These are phyloP conservation scores for Polypterus bichir DNA, from an alignment of 2,113 vertebrate species.

Conservation along the genomic window DNA sequence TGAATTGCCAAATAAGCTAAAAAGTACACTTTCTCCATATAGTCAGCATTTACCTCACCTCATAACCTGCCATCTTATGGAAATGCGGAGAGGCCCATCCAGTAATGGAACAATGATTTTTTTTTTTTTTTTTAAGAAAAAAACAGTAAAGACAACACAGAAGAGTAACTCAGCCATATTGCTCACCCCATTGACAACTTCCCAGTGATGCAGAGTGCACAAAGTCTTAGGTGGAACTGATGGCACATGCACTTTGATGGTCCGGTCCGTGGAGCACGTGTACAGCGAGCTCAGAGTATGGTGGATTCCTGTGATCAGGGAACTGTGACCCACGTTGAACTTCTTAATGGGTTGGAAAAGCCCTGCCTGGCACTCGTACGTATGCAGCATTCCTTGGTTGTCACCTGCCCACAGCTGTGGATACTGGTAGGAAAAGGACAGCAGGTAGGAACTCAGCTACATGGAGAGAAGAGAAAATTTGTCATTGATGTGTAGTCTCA, in stretches of 20 bases:
- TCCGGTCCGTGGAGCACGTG: conserved; percentile 72
- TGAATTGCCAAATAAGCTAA: too few relatives aligned
- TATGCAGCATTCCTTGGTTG: conserved; percentile 60
- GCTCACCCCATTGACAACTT: conserved; percentile 66
- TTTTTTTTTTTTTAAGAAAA: too few relatives aligned
- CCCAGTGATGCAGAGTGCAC: conserved; percentile 53
- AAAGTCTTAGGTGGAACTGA: conserved; percentile 70
- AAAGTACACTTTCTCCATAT: too few relatives aligned
- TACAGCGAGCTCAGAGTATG: conserved; percentile 63
- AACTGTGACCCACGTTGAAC: conserved; percentile 71
- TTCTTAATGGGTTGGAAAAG: conserved; percentile 45
- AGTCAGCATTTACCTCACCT: too few relatives aligned
- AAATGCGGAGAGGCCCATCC: too few relatives aligned
- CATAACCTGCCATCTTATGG: too few relatives aligned
- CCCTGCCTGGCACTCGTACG: conserved; percentile 54
- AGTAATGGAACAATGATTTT: too few relatives aligned
- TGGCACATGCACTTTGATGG: conserved; percentile 73
- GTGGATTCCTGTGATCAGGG: conserved; percentile 71
- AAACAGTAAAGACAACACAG: too few relatives aligned
- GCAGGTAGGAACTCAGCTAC: conserved; percentile 70
- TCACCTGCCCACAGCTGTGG: conserved; percentile 78
- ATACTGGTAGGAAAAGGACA: conserved; percentile 66
- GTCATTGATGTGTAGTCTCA: not conserved
- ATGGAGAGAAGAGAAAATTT: not conserved
- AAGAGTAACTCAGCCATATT: not conserved